Evolutionary conservation across 1,140 invertebrate species (phyloP), one percentile per base, ranked within the genome.

Genomic region (Carcinoscorpius rotundicauda): DNA sequence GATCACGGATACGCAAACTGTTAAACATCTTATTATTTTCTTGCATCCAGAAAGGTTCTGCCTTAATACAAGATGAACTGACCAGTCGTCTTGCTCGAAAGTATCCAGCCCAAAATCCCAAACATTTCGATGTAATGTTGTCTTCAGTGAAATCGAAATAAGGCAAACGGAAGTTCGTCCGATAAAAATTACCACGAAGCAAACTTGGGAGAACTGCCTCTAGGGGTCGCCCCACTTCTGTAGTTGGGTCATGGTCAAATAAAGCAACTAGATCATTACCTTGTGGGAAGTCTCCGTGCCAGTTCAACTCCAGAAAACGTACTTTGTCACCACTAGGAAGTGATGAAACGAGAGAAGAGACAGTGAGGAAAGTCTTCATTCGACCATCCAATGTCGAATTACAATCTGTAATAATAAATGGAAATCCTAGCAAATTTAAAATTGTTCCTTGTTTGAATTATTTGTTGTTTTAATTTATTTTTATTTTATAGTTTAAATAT

Each of bases 11-110:
- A 53, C 70, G 74, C 50, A 79, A 64, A 9, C 72, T 66, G 0
- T 75, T 76, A 3, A 84, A 64, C 4, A 71, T 69, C 0, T 73
- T 29, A 9, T 71, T 73, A 64, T 77, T 72, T 6, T 83, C 76
- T 6, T 72, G 72, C 83, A 86, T 85, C 84, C 84, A 86, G 4
- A 72, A 79, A 3, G 84, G 83, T 63, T 78, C 74, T 0, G 79
- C 80, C 50, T 75, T 71, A 0, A 84, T 66, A 69, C 82, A 84
- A 8, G 66, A 62, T 0, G 66, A 71, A 3, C 68, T 69, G 51
- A 71, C 62, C 61, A 70, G 52, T 51, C 56, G 51, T 60, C 62
- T 57, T 3, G 52, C 60, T 49, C 52, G 58, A 1, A 53, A 76
- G 29, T 67, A 64, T 4, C 68, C 75, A 9, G 71, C 73, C 75